These are phyloP conservation scores for Drosophila limbata DNA, from an alignment of 2,888 invertebrate genomes.

Conservation along the genomic window DNA sequence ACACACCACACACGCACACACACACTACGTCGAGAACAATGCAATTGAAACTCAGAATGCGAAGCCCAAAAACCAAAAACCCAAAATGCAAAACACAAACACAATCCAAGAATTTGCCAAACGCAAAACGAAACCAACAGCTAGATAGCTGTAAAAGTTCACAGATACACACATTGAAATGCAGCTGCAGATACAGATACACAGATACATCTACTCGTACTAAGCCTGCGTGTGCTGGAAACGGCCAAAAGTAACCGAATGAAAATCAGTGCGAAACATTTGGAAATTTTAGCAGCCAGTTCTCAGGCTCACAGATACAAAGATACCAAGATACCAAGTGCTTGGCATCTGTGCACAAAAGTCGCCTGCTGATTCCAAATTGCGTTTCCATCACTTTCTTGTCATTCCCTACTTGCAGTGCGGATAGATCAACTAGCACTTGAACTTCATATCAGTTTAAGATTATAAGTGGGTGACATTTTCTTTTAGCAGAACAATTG, in stretches of 20 bases:
- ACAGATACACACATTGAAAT: slow-evolving; percentile 18
- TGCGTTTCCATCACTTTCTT: slow-evolving; percentile 55
- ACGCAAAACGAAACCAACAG: slow-evolving; percentile 59
- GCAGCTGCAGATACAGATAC: slow-evolving; percentile 5
- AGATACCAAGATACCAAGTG: slow-evolving; percentile 26
- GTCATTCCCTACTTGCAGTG: slow-evolving; percentile 15
- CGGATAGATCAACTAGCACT: slow-evolving; percentile 6
- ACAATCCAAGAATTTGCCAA: slow-evolving; percentile 60
- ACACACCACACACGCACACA: slow-evolving; percentile 1
- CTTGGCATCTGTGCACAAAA: slow-evolving; percentile 53
- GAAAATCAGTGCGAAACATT: slow-evolving; percentile 69
- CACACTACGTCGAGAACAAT: slow-evolving; percentile 64
- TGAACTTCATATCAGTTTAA: background rate
- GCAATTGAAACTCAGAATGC: slow-evolving; percentile 72
- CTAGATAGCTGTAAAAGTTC: slow-evolving; percentile 26
- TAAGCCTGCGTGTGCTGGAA: slow-evolving; percentile 2
- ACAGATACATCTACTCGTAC: slow-evolving; percentile 4
- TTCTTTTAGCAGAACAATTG: background rate
- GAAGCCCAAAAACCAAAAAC: slow-evolving; percentile 48
- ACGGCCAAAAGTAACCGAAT: slow-evolving; percentile 58
- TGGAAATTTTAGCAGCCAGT: slow-evolving; percentile 62
- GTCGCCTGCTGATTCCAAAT: slow-evolving; percentile 57
- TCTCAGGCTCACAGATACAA: slow-evolving; percentile 22
- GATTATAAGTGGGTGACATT: background rate
- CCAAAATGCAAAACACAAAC: slow-evolving; percentile 59